A percentile compares a stretch with the other conserved stretches of the same genome.
phyloP scores from a whole-genome alignment of 2,113 vertebrate species.

The Callopanchax toddi region DNA sequence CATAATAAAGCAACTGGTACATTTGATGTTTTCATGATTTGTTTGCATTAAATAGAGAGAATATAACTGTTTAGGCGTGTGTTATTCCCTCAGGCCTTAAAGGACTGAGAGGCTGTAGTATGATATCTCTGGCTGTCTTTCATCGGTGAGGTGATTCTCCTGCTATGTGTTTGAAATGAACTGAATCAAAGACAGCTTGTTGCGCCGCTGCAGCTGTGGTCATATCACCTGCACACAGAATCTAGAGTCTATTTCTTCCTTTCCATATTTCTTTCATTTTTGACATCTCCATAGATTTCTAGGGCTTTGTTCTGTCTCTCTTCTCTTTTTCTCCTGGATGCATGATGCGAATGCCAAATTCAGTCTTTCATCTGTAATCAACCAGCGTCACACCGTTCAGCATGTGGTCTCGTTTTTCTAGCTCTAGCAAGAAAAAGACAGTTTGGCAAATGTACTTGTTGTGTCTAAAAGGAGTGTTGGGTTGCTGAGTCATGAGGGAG shows the following conservation, averaged over 20 bases:
- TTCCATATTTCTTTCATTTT: slow-evolving; percentile 4
- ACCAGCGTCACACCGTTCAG: not conserved
- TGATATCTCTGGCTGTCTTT: slow-evolving; percentile 63
- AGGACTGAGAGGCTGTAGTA: slow-evolving; percentile 50
- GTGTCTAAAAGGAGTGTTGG: slow-evolving; percentile 14
- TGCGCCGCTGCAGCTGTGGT: slow-evolving; percentile 59
- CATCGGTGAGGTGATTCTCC: slow-evolving; percentile 67
- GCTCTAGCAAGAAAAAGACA: not conserved
- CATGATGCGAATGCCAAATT: slow-evolving; percentile 6
- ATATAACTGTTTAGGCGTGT: slow-evolving; percentile 25
- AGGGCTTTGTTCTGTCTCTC: slow-evolving; percentile 7
- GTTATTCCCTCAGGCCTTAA: not conserved
- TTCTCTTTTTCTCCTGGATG: not conserved
- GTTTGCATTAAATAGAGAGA: not conserved
- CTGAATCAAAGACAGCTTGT: slow-evolving; percentile 60
- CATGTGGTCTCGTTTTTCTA: slow-evolving; percentile 1
- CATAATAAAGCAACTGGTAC: not conserved
- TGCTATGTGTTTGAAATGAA: slow-evolving; percentile 69
- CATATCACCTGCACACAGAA: slow-evolving; percentile 48
- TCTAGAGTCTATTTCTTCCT: not conserved
- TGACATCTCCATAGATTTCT: slow-evolving; percentile 14
- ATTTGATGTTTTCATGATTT: not conserved
- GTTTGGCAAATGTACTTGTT: slow-evolving; percentile 4
- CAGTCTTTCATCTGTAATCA: slow-evolving; percentile 24
- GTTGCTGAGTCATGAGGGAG: slow-evolving; percentile 22